Conservation (phyloP, 2,113 vertebrate genomes). For the Phaethornis superciliosus region DNA sequence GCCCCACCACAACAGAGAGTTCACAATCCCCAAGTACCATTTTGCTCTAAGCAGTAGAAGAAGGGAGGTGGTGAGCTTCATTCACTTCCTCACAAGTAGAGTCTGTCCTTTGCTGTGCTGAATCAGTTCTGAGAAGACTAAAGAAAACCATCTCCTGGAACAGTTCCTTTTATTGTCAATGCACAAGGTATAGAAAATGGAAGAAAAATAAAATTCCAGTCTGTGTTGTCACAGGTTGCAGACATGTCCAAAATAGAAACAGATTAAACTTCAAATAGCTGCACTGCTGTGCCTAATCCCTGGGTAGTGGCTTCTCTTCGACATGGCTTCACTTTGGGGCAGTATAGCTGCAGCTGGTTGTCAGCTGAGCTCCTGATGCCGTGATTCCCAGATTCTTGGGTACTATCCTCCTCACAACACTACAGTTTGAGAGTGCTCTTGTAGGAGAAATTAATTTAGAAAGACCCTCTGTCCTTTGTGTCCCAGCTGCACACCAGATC, state of each 20-base stretch:
- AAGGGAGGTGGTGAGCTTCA: neutral
- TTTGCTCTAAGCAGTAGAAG: neutral
- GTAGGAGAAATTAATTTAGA: neutral
- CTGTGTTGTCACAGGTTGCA: neutral
- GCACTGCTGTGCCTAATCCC: neutral
- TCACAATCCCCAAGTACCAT: neutral
- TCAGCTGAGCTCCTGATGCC: neutral
- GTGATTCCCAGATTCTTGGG: neutral
- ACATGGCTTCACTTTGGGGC: fast-evolving
- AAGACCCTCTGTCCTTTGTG: fast-evolving
- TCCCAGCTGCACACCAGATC: neutral
- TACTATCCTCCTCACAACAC: neutral
- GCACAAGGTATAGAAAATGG: neutral
- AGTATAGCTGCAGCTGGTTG: neutral
- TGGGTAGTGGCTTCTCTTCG: neutral
- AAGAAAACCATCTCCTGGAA: neutral
- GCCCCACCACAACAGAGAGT: neutral
- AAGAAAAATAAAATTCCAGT: neutral
- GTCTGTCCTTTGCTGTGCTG: neutral
- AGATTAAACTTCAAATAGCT: neutral
- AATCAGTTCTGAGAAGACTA: neutral
- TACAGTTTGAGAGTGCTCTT: neutral
- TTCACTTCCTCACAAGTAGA: neutral
- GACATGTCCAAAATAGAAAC: neutral
- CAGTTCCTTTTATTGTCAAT: neutral